phyloP scores from a whole-genome alignment of 2,797 vertebrate genomes.

The Enteromius anoplus region DNA sequence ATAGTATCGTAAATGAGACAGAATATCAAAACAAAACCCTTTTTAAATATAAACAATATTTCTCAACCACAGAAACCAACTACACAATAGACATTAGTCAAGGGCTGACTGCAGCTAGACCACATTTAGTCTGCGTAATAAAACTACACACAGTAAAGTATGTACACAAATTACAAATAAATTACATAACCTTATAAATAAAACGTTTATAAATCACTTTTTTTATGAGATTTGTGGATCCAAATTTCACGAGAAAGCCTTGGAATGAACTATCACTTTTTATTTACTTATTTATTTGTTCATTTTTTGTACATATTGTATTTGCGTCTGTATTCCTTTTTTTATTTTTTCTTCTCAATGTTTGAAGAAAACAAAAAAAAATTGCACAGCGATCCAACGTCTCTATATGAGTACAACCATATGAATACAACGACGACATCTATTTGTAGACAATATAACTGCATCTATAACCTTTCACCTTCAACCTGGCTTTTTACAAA shows the following conservation, averaged over 20 bases:
- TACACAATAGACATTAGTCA: background rate
- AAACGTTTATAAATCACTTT: background rate
- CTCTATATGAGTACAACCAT: background rate
- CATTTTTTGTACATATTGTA: background rate
- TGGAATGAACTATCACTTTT: background rate
- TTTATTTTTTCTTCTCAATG: background rate
- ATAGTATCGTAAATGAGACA: background rate
- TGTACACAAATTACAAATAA: too few relatives aligned
- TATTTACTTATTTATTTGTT: background rate
- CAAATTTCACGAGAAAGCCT: background rate
- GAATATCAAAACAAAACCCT: too few relatives aligned
- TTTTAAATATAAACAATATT: too few relatives aligned
- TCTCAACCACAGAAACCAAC: background rate
- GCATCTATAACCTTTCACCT: conserved; percentile 63
- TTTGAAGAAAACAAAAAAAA: too few relatives aligned
- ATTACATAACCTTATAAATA: background rate
- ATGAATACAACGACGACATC: conserved; percentile 4
- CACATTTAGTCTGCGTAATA: background rate
- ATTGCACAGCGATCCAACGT: too few relatives aligned
- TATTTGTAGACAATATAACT: conserved; percentile 29
- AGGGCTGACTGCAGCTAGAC: background rate
- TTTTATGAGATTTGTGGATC: background rate
- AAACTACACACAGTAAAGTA: background rate
- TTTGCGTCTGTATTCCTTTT: background rate
- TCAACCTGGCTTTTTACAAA: conserved; percentile 31